These are phyloP conservation scores for Diglossa cyanea DNA, from an alignment of 2,797 vertebrate genomes.

Conservation along the genomic window DNA sequence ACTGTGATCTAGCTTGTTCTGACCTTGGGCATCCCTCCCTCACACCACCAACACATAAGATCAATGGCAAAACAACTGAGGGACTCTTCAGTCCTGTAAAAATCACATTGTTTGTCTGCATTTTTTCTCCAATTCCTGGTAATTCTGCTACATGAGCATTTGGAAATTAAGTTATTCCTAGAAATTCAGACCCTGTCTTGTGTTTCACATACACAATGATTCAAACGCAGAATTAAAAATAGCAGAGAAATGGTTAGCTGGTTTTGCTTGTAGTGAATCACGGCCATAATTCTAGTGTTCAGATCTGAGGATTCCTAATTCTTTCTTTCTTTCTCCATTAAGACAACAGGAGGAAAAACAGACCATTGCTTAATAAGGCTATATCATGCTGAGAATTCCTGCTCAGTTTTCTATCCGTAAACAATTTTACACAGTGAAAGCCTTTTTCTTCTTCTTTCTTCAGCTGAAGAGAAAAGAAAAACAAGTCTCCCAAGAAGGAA, in stretches of 20 bases:
- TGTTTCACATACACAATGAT: background rate
- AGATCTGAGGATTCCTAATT: background rate
- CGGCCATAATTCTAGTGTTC: background rate
- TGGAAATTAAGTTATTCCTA: background rate
- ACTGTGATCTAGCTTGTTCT: background rate
- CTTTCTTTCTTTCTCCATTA: background rate
- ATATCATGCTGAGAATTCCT: background rate
- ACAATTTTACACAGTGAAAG: background rate
- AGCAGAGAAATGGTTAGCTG: slow-evolving; percentile 10
- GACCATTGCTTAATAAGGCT: background rate
- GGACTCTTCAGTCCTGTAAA: slow-evolving; percentile 9
- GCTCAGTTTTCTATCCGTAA: background rate
- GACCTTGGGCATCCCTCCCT: background rate
- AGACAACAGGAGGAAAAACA: background rate
- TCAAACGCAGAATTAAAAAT: slow-evolving; percentile 6
- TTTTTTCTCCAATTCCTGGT: background rate
- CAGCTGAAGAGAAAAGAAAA: background rate
- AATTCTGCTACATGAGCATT: background rate
- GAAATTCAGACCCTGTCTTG: background rate
- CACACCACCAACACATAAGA: background rate
- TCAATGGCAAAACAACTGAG: background rate
- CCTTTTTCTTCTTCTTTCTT: background rate
- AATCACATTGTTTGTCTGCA: background rate
- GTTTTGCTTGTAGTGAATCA: slow-evolving; percentile 1
- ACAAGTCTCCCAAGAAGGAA: background rate